Evolutionary conservation across 1,140 invertebrate genomes (phyloP).

Genomic region (Meteorus sp.): DNA sequence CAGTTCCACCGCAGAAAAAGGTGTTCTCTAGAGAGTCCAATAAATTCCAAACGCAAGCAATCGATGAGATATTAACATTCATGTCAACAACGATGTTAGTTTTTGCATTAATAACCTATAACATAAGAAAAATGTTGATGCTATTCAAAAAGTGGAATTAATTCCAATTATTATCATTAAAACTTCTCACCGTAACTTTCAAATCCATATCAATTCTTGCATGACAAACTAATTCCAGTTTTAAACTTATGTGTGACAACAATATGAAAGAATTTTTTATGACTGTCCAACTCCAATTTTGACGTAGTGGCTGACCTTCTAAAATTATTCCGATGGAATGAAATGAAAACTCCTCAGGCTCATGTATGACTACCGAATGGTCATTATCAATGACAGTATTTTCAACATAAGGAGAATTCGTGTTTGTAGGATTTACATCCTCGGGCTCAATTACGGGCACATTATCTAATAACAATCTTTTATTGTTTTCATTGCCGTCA

Average conservation of each 20-base stretch:
- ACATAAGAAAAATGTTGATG: constrained; percentile 6
- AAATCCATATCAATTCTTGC: not conserved
- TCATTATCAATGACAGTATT: not conserved
- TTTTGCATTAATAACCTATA: constrained; percentile 5
- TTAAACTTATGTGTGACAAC: constrained; percentile 7
- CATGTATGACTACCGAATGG: not conserved
- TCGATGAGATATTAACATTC: constrained; percentile 9
- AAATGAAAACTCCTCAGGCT: constrained; percentile 4
- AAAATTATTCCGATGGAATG: constrained; percentile 6
- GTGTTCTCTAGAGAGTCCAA: constrained; percentile 4
- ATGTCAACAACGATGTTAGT: constrained; percentile 7
- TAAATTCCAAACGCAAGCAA: constrained; percentile 5
- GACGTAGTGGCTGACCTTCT: constrained; percentile 10
- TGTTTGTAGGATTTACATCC: not conserved
- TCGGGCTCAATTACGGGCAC: not conserved
- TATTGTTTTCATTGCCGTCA: constrained; percentile 6
- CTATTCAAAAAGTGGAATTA: too few species aligned
- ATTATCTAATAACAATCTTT: constrained; percentile 4
- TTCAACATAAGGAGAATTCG: not conserved
- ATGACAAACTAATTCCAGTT: constrained; percentile 13
- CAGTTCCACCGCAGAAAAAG: constrained; percentile 15
- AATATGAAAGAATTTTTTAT: constrained; percentile 7
- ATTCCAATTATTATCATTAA: constrained; percentile 1
- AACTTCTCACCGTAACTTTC: constrained; percentile 9
- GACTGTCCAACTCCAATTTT: constrained; percentile 11